Base-by-base conservation (phyloP, 1,140 invertebrate species). In the Teleogryllus occipitalis region DNA sequence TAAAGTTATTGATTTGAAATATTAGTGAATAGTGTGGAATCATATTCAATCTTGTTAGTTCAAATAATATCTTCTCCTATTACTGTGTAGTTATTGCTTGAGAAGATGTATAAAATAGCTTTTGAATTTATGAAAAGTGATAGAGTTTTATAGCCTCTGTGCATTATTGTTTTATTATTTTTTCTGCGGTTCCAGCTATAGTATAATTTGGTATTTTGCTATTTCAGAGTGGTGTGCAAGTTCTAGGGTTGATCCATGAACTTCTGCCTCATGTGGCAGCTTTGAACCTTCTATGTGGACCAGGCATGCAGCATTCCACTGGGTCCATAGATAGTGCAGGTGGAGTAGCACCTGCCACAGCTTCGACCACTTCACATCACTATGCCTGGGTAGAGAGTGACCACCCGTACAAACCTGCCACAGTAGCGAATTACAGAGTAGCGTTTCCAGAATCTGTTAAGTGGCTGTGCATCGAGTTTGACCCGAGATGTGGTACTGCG, bases 301-400 rank as follows among this genome's bases (percentile, higher is more conserved):
- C n/a, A 18, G 46, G 18, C 48, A 80, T 80, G 79, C n/a, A 76
- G 15, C 79, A 78, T 54, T 77, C 78, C 76, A 78, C 81, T 21
- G 79, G 79, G 3, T 80, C 81, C n/a, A 5, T 78, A 12, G 81
- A 80, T 48, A 81, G 81, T 48, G 75, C 74, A 74, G 72, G 75
- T 47, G 14, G 75, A 49, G 75, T 54, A n/a, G 22, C 47, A 47
- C 14, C 82, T 79, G 76, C 81, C 81, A 75, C 78, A 80, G 80
- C 84, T 14, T 89, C 86, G 74, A 93, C 93, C 12, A 95, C 94
- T 0, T 93, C 93, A 81, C 90, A 93, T 83, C 94, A 97, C 87
- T 97, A 97, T 84, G 94, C 96, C 12, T 92, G 96, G 88, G 91
- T 98, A 10, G 97, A 99, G 87, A 98, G 96, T 86, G 96, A 97